These are phyloP conservation scores for Astyanax mexicanus DNA, from an alignment of 2,797 vertebrate genomes.

Conservation along the genomic window DNA sequence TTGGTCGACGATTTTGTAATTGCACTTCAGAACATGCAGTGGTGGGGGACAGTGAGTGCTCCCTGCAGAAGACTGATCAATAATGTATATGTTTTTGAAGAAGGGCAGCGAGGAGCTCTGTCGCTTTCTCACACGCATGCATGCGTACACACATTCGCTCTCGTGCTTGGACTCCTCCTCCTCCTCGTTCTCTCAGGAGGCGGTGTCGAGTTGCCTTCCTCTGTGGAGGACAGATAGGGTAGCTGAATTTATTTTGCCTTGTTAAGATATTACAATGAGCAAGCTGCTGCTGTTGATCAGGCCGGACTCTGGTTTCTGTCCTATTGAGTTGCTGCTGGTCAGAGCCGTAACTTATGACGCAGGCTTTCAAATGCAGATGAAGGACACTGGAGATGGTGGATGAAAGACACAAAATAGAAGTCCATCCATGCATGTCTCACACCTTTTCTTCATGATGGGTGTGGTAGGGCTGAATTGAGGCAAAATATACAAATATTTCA, in stretches of 20 bases:
- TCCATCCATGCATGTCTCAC: not conserved
- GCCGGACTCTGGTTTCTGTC: slow-evolving; percentile 61
- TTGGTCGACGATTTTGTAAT: not conserved
- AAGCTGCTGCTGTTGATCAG: slow-evolving; percentile 64
- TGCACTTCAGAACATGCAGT: not conserved
- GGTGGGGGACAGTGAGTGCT: slow-evolving; percentile 53
- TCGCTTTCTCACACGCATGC: slow-evolving; percentile 55
- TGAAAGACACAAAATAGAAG: slow-evolving; percentile 1
- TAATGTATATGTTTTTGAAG: slow-evolving; percentile 82
- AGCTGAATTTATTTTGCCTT: slow-evolving; percentile 76
- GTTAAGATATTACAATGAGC: slow-evolving; percentile 78
- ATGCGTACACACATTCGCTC: slow-evolving; percentile 52
- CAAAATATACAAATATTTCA: too few relatives aligned
- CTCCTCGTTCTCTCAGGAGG: slow-evolving; percentile 7
- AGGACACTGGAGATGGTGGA: slow-evolving; percentile 40
- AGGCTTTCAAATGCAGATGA: slow-evolving; percentile 33
- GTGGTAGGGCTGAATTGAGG: too few relatives aligned
- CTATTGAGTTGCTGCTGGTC: slow-evolving; percentile 67
- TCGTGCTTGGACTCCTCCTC: not conserved
- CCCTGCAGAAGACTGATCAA: slow-evolving; percentile 74
- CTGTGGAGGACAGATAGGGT: slow-evolving; percentile 73
- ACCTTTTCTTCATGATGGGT: too few relatives aligned
- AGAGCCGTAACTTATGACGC: slow-evolving; percentile 60
- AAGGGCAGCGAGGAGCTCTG: slow-evolving; percentile 63
- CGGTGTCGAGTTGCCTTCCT: slow-evolving; percentile 75